Base-by-base conservation (phyloP, 2,113 vertebrate genomes). In the Alligator sinensis region DNA sequence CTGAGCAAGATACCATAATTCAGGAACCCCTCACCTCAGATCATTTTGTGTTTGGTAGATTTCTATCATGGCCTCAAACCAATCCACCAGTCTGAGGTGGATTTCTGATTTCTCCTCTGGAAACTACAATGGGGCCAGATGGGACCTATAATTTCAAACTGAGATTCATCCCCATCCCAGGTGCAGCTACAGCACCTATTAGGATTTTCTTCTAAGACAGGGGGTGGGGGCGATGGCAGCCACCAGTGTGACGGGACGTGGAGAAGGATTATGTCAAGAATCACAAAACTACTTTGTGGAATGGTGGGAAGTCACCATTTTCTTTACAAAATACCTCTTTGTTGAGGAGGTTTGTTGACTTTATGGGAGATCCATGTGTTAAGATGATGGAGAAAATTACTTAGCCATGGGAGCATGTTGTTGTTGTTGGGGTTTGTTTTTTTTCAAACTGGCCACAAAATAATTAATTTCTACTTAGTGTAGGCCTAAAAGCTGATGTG, bases 1-100 rank as follows among this genome's bases (percentile, higher is more conserved):
- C 19, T 78, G 64, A 75, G 38, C 0, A 0, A n/a, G 16, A 3
- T 70, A 60, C 74, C 6, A 16, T 5, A 15, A 62, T 24, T 3
- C 15, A 55, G 59, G n/a, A 62, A 34, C n/a, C 17, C 64, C 80
- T 47, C 64, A 34, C 64, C 64, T 70, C 27, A 38, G 9, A 9
- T 25, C 11, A 0, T 38, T 82, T 17, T 47, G 38, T 38, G 24
- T 22, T 16, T 76, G 30, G 25, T 54, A 34, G 16, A 38, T 11
- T 75, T 72, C 34, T 75, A 59, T 15, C 19, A 79, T 59, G 12
- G 1, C 28, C 58, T 14, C 27, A n/a, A 34, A 9, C 9, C 25
- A 21, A 47, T 25, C 34, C 14, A 47, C 19, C 12, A 13, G 21
- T 24, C 24, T 74, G 70, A 47, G 34, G 21, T 22, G 12, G 30